A percentile compares a stretch with the other conserved stretches of the same genome.
phyloP scores from a whole-genome alignment of 1,140 invertebrate genomes.

The Trypoxylus dichotomus region DNA sequence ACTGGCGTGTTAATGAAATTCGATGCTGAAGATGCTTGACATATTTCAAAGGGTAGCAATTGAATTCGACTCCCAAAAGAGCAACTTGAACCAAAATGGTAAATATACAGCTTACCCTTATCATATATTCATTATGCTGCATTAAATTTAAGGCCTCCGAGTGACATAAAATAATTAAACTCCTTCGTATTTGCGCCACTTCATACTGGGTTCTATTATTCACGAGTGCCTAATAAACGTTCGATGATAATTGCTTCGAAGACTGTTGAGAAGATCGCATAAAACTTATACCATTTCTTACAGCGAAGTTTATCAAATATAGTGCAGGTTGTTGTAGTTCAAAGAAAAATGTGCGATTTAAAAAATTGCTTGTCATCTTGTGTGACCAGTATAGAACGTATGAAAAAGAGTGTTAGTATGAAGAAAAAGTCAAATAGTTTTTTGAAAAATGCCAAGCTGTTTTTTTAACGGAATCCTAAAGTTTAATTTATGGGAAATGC shows the following conservation, averaged over 20 bases:
- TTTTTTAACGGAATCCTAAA: no score
- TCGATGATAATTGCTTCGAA: background rate
- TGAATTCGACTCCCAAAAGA: conserved; percentile 46
- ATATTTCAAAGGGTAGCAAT: conserved; percentile 48
- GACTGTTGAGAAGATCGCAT: background rate
- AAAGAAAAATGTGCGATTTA: no score
- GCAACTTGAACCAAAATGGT: conserved; percentile 43
- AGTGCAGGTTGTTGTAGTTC: no score
- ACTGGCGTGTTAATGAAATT: conserved; percentile 30
- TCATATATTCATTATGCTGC: conserved; percentile 49
- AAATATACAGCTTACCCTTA: conserved; percentile 44
- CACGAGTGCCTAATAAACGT: background rate
- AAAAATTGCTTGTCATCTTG: no score
- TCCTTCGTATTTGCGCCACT: background rate
- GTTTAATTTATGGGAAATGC: no score
- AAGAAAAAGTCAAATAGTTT: no score
- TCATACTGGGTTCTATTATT: background rate
- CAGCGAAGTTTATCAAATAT: no score
- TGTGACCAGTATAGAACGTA: no score
- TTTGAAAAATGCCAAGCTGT: no score
- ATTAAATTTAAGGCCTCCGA: conserved; percentile 31
- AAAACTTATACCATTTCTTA: no score
- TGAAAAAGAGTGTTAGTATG: no score
- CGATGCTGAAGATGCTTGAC: conserved; percentile 30
- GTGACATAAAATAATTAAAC: conserved; percentile 27